A percentile compares a stretch with the other conserved stretches of the same genome.
Conservation (phyloP, 37 sponge, comb jelly and placozoan genomes). For the Chondrilla cf. caribensis region DNA sequence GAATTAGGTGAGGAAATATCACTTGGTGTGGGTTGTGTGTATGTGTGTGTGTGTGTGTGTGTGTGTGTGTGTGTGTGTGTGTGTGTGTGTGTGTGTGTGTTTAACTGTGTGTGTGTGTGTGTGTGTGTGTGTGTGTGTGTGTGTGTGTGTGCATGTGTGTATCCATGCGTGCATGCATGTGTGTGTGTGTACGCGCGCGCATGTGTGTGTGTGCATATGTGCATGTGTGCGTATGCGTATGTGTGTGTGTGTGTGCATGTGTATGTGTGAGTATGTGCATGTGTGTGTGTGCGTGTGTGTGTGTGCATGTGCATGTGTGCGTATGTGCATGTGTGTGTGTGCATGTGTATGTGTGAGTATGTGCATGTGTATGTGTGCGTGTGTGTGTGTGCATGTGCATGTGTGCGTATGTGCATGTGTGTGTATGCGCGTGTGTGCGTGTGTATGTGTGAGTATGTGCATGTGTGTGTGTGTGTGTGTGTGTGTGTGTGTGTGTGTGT, state of each 20-base stretch:
- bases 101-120: constrained; percentile 10
- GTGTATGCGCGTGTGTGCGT: too few species aligned
- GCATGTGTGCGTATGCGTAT: too few species aligned
- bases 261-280: not conserved
- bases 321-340: not conserved
- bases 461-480: too few species aligned
- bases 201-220: constrained; percentile 7
- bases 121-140: constrained; percentile 31
- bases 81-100: constrained; percentile 33
- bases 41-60: constrained; percentile 11
- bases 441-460: too few species aligned
- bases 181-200: not conserved
- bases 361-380: not conserved
- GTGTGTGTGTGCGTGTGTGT: not conserved
- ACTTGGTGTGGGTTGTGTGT: not conserved
- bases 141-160: constrained; percentile 21
- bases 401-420: not conserved
- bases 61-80: constrained; percentile 28
- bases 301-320: not conserved
- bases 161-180: not conserved
- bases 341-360: not conserved
- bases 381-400: constrained; percentile 9
- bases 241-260: too few species aligned
- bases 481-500: too few species aligned
- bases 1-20: too few species aligned